Base-by-base conservation (phyloP, 2,113 vertebrate species). In the Nesospiza acunhae region DNA sequence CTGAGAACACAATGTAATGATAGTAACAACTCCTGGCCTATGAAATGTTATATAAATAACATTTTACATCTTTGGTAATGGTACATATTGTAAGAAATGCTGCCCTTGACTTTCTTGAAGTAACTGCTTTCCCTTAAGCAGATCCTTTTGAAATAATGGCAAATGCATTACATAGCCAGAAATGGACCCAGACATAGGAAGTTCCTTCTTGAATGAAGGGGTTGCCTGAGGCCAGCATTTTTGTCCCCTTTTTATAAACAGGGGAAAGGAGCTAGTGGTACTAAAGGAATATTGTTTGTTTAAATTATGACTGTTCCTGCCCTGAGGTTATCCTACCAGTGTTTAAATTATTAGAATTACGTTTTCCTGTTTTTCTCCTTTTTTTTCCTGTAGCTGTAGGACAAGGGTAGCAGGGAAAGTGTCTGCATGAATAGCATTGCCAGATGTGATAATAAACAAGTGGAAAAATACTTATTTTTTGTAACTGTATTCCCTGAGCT, bases 361-460 rank as follows among this genome's bases (percentile, higher is more conserved):
- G 55, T 69, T 94, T 92, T 93, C 90, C 85, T 88, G 82, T 23
- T 95, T 92, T 60, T 23, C n/a, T 28, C 46, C 27, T 42, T 90
- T 90, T 88, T 76, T 76, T 37, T 62, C 55, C 75, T 81, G 82
- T 90, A 88, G 67, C 90, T 95, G 59, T 88, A 90, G 91, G 89
- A 79, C 69, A 91, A 28, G 53, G 87, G 81, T 91, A 93, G 69
- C 64, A 93, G 55, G 62, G 72, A 79, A 91, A 77, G 55, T 67
- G 37, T 27, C 81, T 85, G 74, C 31, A 7, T 13, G 56, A 91
- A 86, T 13, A 84, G 63, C 35, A 67, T 52, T 90, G 72, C 85
- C 94, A 96, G 85, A 93, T 86, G 95, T 86, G 56, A 75, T 70
- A 74, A 82, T 84, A 94, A 96, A 85, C 92, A 94, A 96, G 17